Conservation (phyloP, 2,888 invertebrate species). For the Acanthococcus lagerstroemiae region DNA sequence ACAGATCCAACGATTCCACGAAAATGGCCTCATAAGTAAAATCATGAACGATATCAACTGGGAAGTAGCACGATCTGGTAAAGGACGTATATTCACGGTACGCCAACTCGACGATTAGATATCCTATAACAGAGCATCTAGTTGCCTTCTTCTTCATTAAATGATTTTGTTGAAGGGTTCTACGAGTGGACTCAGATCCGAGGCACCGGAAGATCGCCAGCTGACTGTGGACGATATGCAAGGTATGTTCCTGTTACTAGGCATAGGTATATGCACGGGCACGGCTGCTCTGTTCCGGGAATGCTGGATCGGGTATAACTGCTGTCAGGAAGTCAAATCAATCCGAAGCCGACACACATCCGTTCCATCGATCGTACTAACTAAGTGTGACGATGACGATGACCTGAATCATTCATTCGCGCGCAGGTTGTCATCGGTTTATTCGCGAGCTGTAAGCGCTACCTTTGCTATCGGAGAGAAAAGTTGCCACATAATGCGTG, state of each 20-base stretch:
- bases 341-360: background rate
- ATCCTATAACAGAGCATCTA: background rate
- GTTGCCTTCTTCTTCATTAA: background rate
- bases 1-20: conserved; percentile 52
- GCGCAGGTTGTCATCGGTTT: background rate
- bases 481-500: too few relatives aligned
- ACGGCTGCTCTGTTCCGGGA: conserved; percentile 55
- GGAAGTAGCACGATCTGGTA: conserved; percentile 54
- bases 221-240: conserved; percentile 69
- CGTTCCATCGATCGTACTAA: conserved; percentile 15
- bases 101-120: background rate
- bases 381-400: background rate
- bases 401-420: background rate
- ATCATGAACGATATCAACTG: conserved; percentile 60
- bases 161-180: conserved; percentile 17
- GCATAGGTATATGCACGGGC: conserved; percentile 57
- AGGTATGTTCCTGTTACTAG: conserved; percentile 68
- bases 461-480: too few relatives aligned
- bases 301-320: conserved; percentile 41
- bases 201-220: conserved; percentile 54
- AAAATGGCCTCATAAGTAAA: conserved; percentile 58
- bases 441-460: background rate
- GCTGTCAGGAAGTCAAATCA: background rate
- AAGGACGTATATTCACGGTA: conserved; percentile 42
- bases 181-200: conserved; percentile 63